These are phyloP conservation scores for Ceriagrion tenellum DNA, from an alignment of 2,888 invertebrate genomes.

Conservation along the genomic window DNA sequence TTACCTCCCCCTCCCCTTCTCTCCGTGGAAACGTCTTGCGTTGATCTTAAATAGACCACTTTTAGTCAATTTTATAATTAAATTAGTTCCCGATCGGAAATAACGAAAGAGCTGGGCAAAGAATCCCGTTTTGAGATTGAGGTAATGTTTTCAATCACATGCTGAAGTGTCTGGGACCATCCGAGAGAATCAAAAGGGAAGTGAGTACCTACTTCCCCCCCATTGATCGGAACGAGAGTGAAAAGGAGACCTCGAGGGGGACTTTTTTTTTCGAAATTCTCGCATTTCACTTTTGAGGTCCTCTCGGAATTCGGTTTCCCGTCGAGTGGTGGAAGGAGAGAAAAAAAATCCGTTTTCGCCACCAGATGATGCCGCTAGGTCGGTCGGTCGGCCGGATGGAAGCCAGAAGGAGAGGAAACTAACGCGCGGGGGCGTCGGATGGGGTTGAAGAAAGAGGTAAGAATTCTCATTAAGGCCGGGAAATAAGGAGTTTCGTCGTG, in stretches of 20 bases:
- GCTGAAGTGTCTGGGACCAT: background rate
- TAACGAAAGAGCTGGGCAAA: background rate
- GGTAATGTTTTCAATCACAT: background rate
- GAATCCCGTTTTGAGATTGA: background rate
- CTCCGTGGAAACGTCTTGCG: too few relatives aligned
- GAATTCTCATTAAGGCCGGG: background rate
- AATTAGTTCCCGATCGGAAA: too few relatives aligned
- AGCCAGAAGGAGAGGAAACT: background rate
- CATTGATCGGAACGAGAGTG: background rate
- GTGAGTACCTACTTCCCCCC: background rate
- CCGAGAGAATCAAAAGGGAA: background rate
- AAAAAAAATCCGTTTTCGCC: background rate
- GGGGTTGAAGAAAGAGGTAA: background rate
- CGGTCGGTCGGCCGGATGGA: background rate
- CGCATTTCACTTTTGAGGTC: background rate
- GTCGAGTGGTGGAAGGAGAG: background rate
- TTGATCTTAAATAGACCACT: too few relatives aligned
- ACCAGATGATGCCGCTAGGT: too few relatives aligned
- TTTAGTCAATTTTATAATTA: too few relatives aligned
- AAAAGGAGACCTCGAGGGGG: background rate
- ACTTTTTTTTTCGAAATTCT: background rate
- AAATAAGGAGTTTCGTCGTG: background rate
- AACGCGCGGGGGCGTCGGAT: background rate
- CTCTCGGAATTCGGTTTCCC: background rate
- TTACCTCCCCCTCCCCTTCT: too few relatives aligned